A percentile compares a stretch with the other conserved stretches of the same genome.
These are phyloP conservation scores for Acrobasis repandana DNA, from an alignment of 2,888 invertebrate species.

Conservation along the genomic window DNA sequence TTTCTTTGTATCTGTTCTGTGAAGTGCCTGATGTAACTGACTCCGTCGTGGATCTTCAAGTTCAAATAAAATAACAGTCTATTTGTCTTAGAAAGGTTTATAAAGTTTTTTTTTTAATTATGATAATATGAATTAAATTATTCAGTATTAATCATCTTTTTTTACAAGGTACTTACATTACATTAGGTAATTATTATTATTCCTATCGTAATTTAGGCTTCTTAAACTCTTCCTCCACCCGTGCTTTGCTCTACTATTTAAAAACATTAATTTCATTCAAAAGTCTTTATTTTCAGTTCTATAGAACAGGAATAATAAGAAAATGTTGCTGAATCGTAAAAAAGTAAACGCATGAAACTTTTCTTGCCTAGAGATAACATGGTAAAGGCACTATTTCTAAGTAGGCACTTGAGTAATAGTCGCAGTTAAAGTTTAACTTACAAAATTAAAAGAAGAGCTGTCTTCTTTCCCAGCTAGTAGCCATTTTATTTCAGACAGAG, in stretches of 20 bases:
- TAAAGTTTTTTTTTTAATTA: too few species aligned
- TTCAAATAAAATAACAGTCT: not conserved
- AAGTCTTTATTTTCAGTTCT: too few species aligned
- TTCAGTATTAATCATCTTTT: too few species aligned
- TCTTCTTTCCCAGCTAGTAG: not conserved
- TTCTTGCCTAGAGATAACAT: slow-evolving; percentile 6
- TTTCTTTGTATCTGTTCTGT: slow-evolving; percentile 15
- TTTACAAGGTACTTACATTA: too few species aligned
- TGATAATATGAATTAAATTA: too few species aligned
- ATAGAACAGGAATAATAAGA: not conserved
- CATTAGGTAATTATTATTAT: too few species aligned
- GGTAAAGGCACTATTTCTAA: slow-evolving; percentile 1
- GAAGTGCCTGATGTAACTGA: slow-evolving; percentile 13
- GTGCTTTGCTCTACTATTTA: too few species aligned
- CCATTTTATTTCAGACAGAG: not conserved
- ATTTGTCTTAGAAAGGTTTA: too few species aligned
- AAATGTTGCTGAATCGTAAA: not conserved
- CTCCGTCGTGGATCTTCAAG: not conserved
- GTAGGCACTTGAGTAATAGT: slow-evolving; percentile 5
- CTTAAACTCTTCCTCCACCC: too few species aligned
- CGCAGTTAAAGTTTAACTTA: slow-evolving; percentile 9
- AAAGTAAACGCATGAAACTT: slow-evolving; percentile 4
- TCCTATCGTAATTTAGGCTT: too few species aligned
- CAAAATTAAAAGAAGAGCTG: not conserved
- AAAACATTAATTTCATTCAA: too few species aligned